These are phyloP conservation scores for Heteronetta atricapilla DNA, from an alignment of 2,113 vertebrate species.

Conservation along the genomic window DNA sequence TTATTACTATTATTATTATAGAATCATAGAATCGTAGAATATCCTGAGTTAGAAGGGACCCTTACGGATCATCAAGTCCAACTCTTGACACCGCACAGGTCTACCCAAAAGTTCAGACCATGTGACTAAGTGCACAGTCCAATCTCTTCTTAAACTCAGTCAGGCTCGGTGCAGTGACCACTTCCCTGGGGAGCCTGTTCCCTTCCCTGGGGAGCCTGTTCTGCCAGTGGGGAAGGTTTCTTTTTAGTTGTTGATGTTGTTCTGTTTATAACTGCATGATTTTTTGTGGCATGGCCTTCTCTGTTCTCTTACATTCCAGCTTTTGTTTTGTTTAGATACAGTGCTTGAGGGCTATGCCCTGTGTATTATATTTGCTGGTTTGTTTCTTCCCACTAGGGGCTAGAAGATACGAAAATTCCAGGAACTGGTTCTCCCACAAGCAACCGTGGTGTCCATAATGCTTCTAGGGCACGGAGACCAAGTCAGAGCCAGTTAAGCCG, in stretches of 20 bases:
- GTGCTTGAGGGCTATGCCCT: background rate
- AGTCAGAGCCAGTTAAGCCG: constrained; percentile 80
- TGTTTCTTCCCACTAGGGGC: constrained; percentile 75
- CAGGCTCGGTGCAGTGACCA: no score
- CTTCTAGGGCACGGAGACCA: constrained; percentile 75
- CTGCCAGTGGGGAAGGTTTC: background rate
- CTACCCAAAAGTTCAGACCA: no score
- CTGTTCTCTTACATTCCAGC: background rate
- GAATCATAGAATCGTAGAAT: no score
- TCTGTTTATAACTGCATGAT: background rate
- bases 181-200: no score
- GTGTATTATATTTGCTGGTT: background rate
- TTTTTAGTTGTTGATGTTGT: background rate
- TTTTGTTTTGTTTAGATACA: background rate
- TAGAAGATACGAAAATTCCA: constrained; percentile 85
- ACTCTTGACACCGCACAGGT: no score
- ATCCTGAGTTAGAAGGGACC: no score
- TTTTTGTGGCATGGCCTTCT: background rate
- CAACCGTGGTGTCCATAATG: constrained; percentile 62
- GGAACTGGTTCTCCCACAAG: constrained; percentile 72
- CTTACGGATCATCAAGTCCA: no score
- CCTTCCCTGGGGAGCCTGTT: no score
- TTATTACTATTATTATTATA: no score
- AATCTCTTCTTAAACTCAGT: no score
- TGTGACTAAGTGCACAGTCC: no score